Conservation (phyloP, 1,140 invertebrate genomes). For the Eupeodes corollae region DNA sequence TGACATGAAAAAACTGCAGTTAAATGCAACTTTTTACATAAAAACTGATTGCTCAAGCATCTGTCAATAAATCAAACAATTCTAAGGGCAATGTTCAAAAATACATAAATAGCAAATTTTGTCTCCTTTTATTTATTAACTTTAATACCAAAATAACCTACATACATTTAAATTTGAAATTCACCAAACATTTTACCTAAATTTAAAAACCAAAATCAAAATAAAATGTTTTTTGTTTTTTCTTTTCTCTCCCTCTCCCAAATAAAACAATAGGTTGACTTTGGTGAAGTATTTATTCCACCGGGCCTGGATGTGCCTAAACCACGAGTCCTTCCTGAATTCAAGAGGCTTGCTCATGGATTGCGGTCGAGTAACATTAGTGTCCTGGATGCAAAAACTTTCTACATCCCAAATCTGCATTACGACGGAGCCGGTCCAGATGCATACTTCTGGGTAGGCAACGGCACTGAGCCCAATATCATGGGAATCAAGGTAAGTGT, state of each 20-base stretch:
- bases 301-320: conserved; percentile 59
- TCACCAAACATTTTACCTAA: too few relatives aligned
- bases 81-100: neutral
- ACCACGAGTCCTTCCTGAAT: conserved; percentile 66
- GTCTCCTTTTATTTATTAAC: too few relatives aligned
- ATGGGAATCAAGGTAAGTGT: conserved; percentile 62
- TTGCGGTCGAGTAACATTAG: conserved; percentile 82
- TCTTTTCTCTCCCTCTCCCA: neutral
- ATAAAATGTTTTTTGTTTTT: conserved; percentile 1
- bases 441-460: conserved; percentile 89
- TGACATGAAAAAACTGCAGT: too few relatives aligned
- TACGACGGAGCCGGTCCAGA: conserved; percentile 84
- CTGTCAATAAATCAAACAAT: neutral
- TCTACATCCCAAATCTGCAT: conserved; percentile 85
- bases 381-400: conserved; percentile 80
- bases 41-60: neutral
- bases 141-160: too few relatives aligned
- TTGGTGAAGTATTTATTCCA: conserved; percentile 72
- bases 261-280: conserved; percentile 61
- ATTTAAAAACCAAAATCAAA: neutral
- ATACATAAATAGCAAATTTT: too few relatives aligned
- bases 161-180: too few relatives aligned
- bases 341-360: conserved; percentile 73
- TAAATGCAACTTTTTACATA: neutral
- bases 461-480: conserved; percentile 65